These are phyloP conservation scores for Palythoa grandis DNA, from an alignment of 92 coral and sea anemone species.

Conservation along the genomic window DNA sequence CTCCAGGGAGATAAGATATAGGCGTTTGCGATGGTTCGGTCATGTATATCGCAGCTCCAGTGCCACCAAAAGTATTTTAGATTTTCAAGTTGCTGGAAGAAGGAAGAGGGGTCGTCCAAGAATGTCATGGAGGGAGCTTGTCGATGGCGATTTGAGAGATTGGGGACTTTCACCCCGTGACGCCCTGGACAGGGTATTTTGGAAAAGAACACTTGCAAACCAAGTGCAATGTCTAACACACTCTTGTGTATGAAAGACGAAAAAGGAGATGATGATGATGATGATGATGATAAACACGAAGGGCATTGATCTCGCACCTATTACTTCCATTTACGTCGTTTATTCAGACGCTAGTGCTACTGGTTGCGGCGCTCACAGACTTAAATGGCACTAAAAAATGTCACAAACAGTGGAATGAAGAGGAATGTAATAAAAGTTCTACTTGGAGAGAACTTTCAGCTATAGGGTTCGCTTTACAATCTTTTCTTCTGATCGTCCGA, in stretches of 20 bases:
- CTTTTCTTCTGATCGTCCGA: conserved; percentile 18
- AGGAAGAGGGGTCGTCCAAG: neutral
- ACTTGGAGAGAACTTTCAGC: conserved; percentile 2
- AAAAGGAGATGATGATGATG: too few species aligned
- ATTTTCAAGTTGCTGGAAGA: conserved; percentile 4
- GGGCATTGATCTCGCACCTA: too few species aligned
- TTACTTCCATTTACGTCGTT: too few species aligned
- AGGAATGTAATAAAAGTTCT: too few species aligned
- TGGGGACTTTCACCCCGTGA: neutral
- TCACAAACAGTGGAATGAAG: neutral
- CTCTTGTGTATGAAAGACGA: neutral
- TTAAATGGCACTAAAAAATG: too few species aligned
- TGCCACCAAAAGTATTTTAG: neutral
- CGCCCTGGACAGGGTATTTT: neutral
- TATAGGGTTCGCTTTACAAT: conserved; percentile 24
- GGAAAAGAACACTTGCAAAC: neutral
- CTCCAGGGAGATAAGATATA: neutral
- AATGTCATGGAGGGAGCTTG: neutral
- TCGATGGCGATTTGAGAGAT: neutral
- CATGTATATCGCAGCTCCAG: neutral
- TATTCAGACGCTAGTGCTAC: too few species aligned
- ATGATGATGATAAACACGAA: too few species aligned
- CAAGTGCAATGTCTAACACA: neutral
- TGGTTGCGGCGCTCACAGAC: too few species aligned
- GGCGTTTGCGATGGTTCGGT: neutral